Percentiles rank a stretch among this genome's conserved stretches.
Conservation (phyloP, 1,140 invertebrate species). For the Odontomachus brunneus region DNA sequence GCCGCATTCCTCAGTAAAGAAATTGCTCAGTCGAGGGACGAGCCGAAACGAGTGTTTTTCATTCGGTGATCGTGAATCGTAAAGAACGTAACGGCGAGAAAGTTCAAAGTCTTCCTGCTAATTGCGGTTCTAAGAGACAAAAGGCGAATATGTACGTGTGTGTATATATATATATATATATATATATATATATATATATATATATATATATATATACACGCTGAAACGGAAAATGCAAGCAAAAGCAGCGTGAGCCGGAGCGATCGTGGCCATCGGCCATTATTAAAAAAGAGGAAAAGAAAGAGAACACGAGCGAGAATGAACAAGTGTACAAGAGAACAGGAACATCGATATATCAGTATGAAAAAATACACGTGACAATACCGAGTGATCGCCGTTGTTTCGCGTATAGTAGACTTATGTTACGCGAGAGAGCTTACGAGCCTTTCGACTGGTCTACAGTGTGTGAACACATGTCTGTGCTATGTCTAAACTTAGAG, state of each 20-base stretch:
- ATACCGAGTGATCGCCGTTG: conserved; percentile 6
- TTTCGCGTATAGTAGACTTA: conserved; percentile 10
- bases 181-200: no score
- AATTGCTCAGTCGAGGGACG: neutral
- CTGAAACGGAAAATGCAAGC: conserved; percentile 21
- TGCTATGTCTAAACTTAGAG: neutral
- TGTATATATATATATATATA: no score
- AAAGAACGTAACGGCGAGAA: neutral
- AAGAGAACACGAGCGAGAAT: conserved; percentile 5
- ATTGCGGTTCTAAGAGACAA: conserved; percentile 20
- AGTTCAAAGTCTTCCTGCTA: conserved; percentile 20
- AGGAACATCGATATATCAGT: conserved; percentile 22
- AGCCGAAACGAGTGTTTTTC: neutral
- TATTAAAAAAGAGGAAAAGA: neutral
- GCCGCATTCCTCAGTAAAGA: no score
- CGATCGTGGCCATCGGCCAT: neutral
- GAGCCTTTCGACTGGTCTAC: conserved; percentile 16
- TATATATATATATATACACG: neutral
- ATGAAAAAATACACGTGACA: conserved; percentile 3
- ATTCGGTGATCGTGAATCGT: neutral
- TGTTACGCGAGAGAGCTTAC: conserved; percentile 9
- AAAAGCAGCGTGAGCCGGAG: conserved; percentile 45
- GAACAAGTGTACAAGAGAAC: conserved; percentile 16
- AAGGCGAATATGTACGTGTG: neutral
- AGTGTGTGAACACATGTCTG: conserved; percentile 2